Percentiles rank a stretch among this genome's conserved stretches.
These are phyloP conservation scores for Clavelina lepadiformis DNA, from an alignment of 23 tunicate genomes.

Conservation along the genomic window DNA sequence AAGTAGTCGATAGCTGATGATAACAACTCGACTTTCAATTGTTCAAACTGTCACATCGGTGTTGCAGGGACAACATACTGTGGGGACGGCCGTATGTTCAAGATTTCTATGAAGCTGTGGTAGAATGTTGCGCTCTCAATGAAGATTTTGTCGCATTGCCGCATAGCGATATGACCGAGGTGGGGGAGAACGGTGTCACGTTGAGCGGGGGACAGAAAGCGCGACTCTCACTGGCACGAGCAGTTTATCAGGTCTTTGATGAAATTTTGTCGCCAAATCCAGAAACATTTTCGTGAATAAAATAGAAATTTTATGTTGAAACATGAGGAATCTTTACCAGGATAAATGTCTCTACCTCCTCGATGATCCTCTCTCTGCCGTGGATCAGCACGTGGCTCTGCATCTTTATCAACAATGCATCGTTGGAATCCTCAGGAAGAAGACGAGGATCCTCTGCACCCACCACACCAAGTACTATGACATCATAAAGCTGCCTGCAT, in stretches of 20 bases:
- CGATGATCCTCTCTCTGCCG: slow-evolving; percentile 89
- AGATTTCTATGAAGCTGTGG: slow-evolving; percentile 56
- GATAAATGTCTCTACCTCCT: slow-evolving; percentile 61
- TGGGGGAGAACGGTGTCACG: slow-evolving; percentile 91
- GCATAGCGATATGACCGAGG: slow-evolving; percentile 71
- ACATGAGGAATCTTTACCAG: slow-evolving; percentile 7
- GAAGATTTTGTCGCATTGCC: slow-evolving; percentile 68
- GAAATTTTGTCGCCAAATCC: neutral
- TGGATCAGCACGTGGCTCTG: slow-evolving; percentile 82
- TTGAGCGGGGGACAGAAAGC: slow-evolving; percentile 95
- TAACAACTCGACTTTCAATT: neutral
- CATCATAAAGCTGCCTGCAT: neutral
- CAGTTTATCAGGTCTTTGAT: slow-evolving; percentile 80
- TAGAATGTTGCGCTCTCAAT: slow-evolving; percentile 75
- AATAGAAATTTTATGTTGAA: no score
- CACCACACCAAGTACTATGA: slow-evolving; percentile 72
- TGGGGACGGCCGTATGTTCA: slow-evolving; percentile 58
- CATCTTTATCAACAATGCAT: slow-evolving; percentile 72
- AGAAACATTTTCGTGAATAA: neutral
- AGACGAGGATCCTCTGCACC: slow-evolving; percentile 61
- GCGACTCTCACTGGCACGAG: slow-evolving; percentile 77
- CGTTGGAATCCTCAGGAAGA: slow-evolving; percentile 48
- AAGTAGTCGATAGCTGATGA: neutral
- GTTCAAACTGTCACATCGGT: neutral
- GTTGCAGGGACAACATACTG: slow-evolving; percentile 69